Evolutionary conservation across 2,797 vertebrate species (phyloP).

Genomic region (Propithecus perrieri): DNA sequence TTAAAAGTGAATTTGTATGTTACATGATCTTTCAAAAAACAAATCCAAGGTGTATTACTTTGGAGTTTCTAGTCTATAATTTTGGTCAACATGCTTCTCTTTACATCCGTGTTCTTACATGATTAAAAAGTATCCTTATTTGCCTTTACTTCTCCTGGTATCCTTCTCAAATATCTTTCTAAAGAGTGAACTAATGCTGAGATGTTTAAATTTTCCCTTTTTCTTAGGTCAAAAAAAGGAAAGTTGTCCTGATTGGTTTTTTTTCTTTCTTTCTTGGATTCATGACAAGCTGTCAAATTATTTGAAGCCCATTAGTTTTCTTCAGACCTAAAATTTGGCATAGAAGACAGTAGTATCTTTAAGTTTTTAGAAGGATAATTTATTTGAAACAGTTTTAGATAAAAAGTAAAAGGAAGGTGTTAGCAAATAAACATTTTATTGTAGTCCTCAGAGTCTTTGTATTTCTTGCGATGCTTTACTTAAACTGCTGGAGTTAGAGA

Average conservation of each 20-base stretch:
- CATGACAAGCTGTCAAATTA: slow-evolving; percentile 1
- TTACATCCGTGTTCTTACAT: not conserved
- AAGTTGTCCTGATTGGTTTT: not conserved
- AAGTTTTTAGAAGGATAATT: not conserved
- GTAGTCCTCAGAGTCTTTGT: not conserved
- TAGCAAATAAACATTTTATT: not conserved
- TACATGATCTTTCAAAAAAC: not conserved
- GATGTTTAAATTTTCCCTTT: slow-evolving; percentile 30
- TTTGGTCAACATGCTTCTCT: slow-evolving; percentile 10
- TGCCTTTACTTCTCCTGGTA: not conserved
- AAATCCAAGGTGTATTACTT: not conserved
- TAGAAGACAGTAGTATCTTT: not conserved
- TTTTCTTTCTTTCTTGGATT: not conserved
- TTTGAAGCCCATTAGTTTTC: slow-evolving; percentile 38
- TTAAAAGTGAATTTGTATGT: not conserved
- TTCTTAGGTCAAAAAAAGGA: not conserved
- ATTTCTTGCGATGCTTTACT: slow-evolving; percentile 20
- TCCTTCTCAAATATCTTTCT: not conserved
- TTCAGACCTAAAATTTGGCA: slow-evolving; percentile 21
- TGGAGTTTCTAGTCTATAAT: slow-evolving; percentile 15
- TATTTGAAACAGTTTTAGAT: slow-evolving; percentile 4
- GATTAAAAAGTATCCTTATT: not conserved
- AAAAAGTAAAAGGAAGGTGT: not conserved
- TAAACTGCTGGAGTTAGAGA: not conserved
- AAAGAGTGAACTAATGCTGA: slow-evolving; percentile 4